Percentiles rank a stretch among this genome's conserved stretches.
These are phyloP conservation scores for Garrulus glandarius DNA, from an alignment of 2,797 vertebrate genomes.

Conservation along the genomic window DNA sequence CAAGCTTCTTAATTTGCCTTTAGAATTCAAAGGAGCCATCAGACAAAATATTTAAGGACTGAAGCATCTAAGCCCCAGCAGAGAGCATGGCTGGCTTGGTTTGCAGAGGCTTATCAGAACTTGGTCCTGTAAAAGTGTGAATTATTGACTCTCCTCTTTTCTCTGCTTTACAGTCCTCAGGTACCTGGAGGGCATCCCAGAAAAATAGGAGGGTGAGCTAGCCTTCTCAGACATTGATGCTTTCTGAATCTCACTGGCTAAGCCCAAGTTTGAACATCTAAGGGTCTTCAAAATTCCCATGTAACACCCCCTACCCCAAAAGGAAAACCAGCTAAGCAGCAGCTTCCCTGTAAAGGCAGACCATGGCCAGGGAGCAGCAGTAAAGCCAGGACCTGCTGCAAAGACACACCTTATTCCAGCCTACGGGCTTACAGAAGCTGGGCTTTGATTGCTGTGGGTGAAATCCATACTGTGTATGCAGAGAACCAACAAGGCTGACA, in stretches of 20 bases:
- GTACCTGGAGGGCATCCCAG: conserved; percentile 70
- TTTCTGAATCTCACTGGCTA: conserved; percentile 11
- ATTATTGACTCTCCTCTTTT: conserved; percentile 43
- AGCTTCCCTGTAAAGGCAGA: not conserved
- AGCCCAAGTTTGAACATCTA: conserved; percentile 5
- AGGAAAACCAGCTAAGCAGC: not conserved
- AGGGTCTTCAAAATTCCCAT: not conserved
- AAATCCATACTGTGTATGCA: not conserved
- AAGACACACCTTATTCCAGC: not conserved
- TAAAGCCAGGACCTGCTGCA: not conserved
- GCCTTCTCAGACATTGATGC: not conserved
- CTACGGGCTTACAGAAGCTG: not conserved
- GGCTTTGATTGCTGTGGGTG: not conserved
- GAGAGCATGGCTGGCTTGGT: conserved; percentile 27
- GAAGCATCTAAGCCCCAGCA: conserved; percentile 16
- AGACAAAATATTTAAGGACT: conserved; percentile 19
- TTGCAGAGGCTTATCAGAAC: conserved; percentile 53
- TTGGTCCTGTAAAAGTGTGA: conserved; percentile 37
- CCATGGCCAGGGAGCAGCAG: not conserved
- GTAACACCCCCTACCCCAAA: not conserved
- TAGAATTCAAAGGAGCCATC: conserved; percentile 1
- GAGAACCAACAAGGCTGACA: not conserved
- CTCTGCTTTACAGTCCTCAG: conserved; percentile 56
- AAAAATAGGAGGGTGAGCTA: conserved; percentile 54
- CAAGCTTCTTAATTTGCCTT: conserved; percentile 29